Evolutionary conservation across 1,140 invertebrate species (phyloP).

Genomic region (Saccostrea cuccullata): DNA sequence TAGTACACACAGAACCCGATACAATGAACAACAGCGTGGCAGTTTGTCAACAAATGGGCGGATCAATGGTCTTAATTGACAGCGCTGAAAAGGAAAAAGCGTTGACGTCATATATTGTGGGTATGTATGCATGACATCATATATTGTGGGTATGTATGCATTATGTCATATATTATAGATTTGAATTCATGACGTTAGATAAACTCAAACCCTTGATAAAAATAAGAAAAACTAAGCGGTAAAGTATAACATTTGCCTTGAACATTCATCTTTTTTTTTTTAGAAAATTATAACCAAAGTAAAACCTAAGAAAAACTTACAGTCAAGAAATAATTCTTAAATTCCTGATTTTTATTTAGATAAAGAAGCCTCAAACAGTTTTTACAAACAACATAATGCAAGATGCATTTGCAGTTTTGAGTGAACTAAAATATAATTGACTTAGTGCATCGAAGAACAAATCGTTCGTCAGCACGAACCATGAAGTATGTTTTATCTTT

Average conservation of each 20-base stretch:
- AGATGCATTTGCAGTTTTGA: background rate
- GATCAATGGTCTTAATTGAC: background rate
- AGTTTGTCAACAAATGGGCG: background rate
- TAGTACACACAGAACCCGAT: background rate
- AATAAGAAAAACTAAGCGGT: background rate
- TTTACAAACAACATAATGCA: too few relatives aligned
- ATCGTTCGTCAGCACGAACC: too few relatives aligned
- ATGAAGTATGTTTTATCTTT: background rate
- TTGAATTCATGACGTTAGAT: background rate
- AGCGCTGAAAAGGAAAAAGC: background rate
- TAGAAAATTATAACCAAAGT: background rate
- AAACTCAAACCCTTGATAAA: background rate
- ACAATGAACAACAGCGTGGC: background rate
- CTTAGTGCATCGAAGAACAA: too few relatives aligned
- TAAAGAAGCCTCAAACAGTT: background rate
- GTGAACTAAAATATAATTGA: too few relatives aligned
- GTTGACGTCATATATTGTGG: conserved; percentile 15
- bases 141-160: too few relatives aligned
- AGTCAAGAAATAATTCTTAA: background rate
- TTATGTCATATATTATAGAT: too few relatives aligned
- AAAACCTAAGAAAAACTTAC: background rate
- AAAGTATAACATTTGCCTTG: background rate
- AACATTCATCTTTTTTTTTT: too few relatives aligned
- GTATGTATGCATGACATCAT: background rate
- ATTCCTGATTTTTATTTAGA: background rate